Evolutionary conservation across 1,140 invertebrate genomes (phyloP).

Genomic region (Micrasema minimum): DNA sequence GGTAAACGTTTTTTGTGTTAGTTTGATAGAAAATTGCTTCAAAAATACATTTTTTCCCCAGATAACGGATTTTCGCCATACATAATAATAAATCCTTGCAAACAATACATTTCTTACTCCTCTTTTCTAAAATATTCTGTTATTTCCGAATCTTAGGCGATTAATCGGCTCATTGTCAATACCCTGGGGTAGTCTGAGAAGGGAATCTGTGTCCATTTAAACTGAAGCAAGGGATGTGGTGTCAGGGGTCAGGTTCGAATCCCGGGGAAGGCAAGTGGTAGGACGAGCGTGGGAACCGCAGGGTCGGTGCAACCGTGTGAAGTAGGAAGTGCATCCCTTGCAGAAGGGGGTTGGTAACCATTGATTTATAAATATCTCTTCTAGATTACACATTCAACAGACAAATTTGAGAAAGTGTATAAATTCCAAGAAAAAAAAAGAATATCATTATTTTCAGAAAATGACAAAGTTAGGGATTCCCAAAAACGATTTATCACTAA

Average conservation of each 20-base stretch:
- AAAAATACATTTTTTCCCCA: conserved; percentile 15
- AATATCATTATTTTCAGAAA: too few species aligned
- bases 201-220: conserved; percentile 28
- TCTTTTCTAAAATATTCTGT: conserved; percentile 21
- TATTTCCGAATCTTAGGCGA: conserved; percentile 13
- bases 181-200: neutral
- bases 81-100: conserved; percentile 7
- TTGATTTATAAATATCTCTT: neutral
- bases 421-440: neutral
- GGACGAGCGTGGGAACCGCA: conserved; percentile 46
- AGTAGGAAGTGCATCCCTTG: conserved; percentile 51
- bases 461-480: too few species aligned
- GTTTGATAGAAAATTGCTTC: too few species aligned
- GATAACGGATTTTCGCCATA: neutral
- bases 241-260: conserved; percentile 45
- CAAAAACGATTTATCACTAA: too few species aligned
- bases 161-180: conserved; percentile 42
- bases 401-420: too few species aligned
- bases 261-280: conserved; percentile 44
- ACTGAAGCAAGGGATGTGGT: conserved; percentile 35
- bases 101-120: conserved; percentile 8
- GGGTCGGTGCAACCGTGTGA: conserved; percentile 50
- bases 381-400: too few species aligned
- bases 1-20: too few species aligned
- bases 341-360: neutral